Conservation (phyloP, 2,797 vertebrate species). For the Liparis tanakae region DNA sequence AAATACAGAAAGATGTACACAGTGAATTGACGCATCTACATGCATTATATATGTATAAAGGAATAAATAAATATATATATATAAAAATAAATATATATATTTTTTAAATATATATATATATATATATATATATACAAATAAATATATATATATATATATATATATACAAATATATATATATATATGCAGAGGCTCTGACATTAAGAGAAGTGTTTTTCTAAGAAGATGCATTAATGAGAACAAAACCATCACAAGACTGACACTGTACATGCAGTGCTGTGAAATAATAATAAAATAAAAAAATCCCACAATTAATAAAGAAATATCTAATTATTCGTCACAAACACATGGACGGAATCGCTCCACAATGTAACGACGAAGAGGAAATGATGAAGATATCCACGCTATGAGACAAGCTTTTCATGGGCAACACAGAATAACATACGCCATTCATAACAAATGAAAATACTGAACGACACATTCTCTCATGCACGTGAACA, state of each 20-base stretch:
- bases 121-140: neutral
- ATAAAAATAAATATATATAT: neutral
- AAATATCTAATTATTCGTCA: neutral
- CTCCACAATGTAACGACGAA: neutral
- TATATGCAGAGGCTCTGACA: neutral
- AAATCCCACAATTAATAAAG: neutral
- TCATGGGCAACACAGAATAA: neutral
- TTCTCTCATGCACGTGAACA: conserved; percentile 40
- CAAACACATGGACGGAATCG: neutral
- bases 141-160: neutral
- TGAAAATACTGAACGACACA: neutral
- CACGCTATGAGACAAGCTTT: conserved; percentile 5
- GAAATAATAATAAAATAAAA: neutral
- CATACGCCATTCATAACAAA: neutral
- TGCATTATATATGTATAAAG: neutral
- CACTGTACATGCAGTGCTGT: neutral
- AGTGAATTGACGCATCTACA: neutral
- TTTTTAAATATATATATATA: neutral
- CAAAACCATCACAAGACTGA: neutral
- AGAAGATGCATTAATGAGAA: neutral
- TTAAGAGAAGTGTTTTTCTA: neutral
- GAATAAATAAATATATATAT: neutral
- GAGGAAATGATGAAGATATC: neutral
- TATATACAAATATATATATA: neutral
- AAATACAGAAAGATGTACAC: neutral